A percentile compares a stretch with the other conserved stretches of the same genome.
phyloP scores from a whole-genome alignment of 2,113 vertebrate genomes.

The Microtus ochrogaster region DNA sequence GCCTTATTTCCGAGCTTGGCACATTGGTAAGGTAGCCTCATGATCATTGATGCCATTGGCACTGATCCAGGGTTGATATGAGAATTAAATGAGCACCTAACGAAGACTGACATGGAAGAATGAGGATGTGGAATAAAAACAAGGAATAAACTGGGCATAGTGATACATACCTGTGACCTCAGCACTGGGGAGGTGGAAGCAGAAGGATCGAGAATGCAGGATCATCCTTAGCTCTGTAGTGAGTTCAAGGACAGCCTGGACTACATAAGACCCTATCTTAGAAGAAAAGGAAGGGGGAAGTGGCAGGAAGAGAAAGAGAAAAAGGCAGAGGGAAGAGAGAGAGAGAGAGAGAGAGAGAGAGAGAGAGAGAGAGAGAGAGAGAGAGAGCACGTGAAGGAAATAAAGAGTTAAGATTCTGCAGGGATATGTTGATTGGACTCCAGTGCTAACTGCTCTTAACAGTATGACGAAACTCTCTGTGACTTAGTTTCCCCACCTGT shows the following conservation, averaged over 20 bases:
- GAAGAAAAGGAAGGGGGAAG: neutral
- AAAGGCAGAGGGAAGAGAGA: neutral
- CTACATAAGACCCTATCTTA: neutral
- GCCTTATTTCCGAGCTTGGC: neutral
- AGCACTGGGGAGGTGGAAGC: neutral
- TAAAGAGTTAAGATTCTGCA: neutral
- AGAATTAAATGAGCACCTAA: neutral
- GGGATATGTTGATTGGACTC: neutral
- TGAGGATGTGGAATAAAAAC: fast-evolving
- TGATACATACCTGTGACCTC: no score
- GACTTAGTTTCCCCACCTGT: neutral
- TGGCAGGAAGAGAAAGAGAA: no score
- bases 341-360: neutral
- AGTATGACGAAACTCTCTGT: neutral
- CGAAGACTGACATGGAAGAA: neutral
- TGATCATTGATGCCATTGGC: neutral
- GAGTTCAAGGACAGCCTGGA: neutral
- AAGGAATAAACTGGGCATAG: neutral
- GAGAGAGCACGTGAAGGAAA: neutral
- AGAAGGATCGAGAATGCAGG: no score
- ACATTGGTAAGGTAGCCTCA: neutral
- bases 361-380: neutral
- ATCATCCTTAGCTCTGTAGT: neutral
- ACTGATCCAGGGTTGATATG: neutral
- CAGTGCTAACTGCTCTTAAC: neutral